Evolutionary conservation across 2,888 invertebrate genomes (phyloP).

Genomic region (Euzophera pinguis): DNA sequence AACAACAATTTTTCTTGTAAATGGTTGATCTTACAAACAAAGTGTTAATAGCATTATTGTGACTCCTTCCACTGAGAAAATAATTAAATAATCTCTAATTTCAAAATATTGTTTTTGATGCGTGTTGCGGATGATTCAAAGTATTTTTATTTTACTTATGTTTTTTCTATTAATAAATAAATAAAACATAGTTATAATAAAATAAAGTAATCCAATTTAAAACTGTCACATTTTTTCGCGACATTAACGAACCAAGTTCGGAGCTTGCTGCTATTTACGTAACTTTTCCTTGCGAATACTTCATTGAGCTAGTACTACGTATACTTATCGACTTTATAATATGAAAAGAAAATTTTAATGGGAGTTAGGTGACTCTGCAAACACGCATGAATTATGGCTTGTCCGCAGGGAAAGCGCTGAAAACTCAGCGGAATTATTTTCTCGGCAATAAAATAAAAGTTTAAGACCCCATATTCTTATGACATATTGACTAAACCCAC

Average conservation of each 20-base stretch:
- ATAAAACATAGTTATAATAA: too few species aligned
- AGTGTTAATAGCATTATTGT: too few species aligned
- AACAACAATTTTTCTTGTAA: too few species aligned
- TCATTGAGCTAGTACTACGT: not conserved
- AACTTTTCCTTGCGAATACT: not conserved
- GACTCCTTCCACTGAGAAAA: too few species aligned
- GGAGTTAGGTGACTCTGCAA: constrained; percentile 30
- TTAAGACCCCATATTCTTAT: not conserved
- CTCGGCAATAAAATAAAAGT: not conserved
- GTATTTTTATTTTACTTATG: too few species aligned
- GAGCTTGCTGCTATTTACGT: constrained; percentile 19
- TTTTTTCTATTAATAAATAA: too few species aligned
- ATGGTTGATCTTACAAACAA: too few species aligned
- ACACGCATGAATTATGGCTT: constrained; percentile 13
- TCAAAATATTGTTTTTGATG: too few species aligned
- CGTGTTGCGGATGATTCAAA: too few species aligned
- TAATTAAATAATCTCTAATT: too few species aligned
- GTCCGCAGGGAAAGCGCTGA: not conserved
- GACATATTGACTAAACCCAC: too few species aligned
- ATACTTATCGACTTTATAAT: not conserved
- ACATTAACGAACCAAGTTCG: not conserved
- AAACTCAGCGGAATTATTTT: not conserved
- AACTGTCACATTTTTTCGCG: not conserved
- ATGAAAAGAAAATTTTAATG: constrained; percentile 29
- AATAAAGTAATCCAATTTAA: not conserved